A percentile compares a stretch with the other conserved stretches of the same genome.
These are phyloP conservation scores for Arnoldichthys spilopterus DNA, from an alignment of 2,797 vertebrate species.

Conservation along the genomic window DNA sequence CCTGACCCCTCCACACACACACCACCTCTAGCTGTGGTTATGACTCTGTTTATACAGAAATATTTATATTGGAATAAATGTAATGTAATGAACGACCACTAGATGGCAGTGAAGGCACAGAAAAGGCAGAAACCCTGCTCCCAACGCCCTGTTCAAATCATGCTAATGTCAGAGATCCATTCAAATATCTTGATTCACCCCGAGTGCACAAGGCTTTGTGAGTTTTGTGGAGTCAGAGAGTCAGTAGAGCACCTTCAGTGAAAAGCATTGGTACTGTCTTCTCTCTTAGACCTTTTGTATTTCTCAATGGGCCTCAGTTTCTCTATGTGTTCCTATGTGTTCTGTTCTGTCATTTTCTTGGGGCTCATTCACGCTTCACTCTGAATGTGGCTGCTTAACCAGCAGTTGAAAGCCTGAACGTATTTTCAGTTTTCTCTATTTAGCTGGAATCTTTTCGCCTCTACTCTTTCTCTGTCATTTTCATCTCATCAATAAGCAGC, in stretches of 20 bases:
- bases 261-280: background rate
- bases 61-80: background rate
- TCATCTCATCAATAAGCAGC: background rate
- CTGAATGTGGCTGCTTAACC: background rate
- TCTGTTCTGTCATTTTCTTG: background rate
- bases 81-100: slow-evolving; percentile 52
- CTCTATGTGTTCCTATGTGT: background rate
- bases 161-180: background rate
- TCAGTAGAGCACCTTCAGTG: background rate
- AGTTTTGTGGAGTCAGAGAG: background rate
- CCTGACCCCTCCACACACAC: too few species aligned
- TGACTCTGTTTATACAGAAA: background rate
- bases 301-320: background rate
- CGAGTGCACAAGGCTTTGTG: too few species aligned
- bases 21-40: too few species aligned
- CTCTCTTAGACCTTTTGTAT: background rate
- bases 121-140: background rate
- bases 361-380: background rate
- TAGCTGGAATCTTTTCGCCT: background rate
- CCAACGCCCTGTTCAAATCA: too few species aligned
- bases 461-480: background rate
- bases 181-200: background rate
- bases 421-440: background rate
- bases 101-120: slow-evolving; percentile 60
- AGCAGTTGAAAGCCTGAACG: background rate